Conservation (phyloP, 2,888 invertebrate genomes). For the Colostygia pectinataria region DNA sequence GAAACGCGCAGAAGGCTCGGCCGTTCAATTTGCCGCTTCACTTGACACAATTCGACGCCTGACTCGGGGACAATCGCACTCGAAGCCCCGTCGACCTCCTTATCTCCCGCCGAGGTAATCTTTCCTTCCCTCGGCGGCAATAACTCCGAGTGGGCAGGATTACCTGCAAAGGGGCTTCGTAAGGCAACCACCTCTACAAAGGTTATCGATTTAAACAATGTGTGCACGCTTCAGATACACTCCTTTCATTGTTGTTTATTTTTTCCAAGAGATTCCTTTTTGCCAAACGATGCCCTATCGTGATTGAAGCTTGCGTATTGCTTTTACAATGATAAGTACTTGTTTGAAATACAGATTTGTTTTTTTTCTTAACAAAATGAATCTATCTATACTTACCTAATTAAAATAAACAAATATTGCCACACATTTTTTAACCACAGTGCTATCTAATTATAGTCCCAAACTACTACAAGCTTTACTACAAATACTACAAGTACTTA, state of each 20-base stretch:
- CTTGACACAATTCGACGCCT: conserved; percentile 83
- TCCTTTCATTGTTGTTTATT: conserved; percentile 57
- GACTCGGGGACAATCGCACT: conserved; percentile 83
- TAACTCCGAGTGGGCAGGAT: conserved; percentile 83
- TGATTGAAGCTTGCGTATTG: conserved; percentile 26
- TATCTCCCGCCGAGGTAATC: conserved; percentile 83
- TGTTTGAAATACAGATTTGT: conserved; percentile 6
- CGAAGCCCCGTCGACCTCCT: conserved; percentile 81
- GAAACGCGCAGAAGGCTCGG: conserved; percentile 77
- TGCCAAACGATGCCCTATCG: conserved; percentile 29
- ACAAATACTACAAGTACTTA: too few species aligned
- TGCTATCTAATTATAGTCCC: too few species aligned
- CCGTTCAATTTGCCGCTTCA: conserved; percentile 83
- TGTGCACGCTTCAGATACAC: conserved; percentile 63
- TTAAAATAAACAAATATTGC: too few species aligned
- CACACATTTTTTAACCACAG: too few species aligned
- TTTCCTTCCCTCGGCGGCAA: conserved; percentile 82
- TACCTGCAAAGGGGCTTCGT: conserved; percentile 80
- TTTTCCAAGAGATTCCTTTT: conserved; percentile 37
- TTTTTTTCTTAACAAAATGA: too few species aligned
- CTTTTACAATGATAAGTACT: conserved; percentile 21
- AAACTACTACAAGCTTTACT: too few species aligned
- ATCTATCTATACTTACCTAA: too few species aligned
- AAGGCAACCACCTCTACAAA: conserved; percentile 77
- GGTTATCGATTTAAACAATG: conserved; percentile 80